Evolutionary conservation across 53 echinoderm and acorn worm species (phyloP).

Genomic region (Paracentrotus lividus): DNA sequence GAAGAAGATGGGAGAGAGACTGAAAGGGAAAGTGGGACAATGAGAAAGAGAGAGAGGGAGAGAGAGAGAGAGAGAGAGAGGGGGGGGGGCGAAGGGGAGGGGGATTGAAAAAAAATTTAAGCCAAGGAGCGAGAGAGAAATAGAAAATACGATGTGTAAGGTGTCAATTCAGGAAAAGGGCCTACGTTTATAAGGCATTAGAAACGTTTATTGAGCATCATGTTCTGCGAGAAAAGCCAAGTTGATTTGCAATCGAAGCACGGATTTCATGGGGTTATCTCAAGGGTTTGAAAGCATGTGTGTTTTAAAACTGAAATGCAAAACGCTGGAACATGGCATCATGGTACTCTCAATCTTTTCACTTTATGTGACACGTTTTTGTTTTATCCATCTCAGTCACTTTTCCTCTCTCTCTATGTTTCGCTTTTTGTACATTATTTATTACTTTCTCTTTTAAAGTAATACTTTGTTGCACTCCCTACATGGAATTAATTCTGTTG

Average conservation of each 20-base stretch:
- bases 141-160: neutral
- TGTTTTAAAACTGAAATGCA: slow-evolving; percentile 40
- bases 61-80: neutral
- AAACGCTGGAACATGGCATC: slow-evolving; percentile 9
- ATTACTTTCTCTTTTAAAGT: neutral
- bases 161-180: neutral
- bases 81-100: neutral
- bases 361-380: slow-evolving; percentile 3
- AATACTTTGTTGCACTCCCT: neutral
- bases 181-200: neutral
- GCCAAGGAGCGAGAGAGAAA: neutral
- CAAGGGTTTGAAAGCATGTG: slow-evolving; percentile 43
- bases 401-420: neutral
- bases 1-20: no score
- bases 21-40: no score
- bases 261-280: neutral
- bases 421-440: neutral
- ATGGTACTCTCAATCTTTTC: neutral
- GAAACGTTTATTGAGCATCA: no score
- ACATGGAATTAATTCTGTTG: neutral
- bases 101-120: neutral
- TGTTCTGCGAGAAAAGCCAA: neutral
- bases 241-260: slow-evolving; percentile 8
- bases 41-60: neutral
- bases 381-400: neutral